phyloP scores from a whole-genome alignment of 2,797 vertebrate genomes.

The Myotis pilosus region DNA sequence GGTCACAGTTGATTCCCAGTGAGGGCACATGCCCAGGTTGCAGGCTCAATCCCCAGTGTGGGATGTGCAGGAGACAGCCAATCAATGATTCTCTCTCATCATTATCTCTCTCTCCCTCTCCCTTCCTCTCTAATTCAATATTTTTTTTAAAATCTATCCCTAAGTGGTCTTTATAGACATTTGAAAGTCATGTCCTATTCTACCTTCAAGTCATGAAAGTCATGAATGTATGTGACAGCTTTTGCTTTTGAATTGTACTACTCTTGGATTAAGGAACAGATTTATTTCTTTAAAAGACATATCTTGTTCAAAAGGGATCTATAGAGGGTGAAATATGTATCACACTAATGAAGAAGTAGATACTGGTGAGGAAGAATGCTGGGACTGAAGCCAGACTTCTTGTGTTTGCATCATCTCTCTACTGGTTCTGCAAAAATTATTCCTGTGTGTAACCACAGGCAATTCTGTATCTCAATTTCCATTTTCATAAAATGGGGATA shows the following conservation, averaged over 20 bases:
- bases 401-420: background rate
- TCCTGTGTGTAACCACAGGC: background rate
- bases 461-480: background rate
- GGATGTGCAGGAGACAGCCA: no score
- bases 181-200: background rate
- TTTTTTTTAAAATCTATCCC: background rate
- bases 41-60: no score
- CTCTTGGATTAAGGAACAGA: background rate
- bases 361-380: background rate
- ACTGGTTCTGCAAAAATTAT: background rate
- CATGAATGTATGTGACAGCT: background rate
- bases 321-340: background rate
- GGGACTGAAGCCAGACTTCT: background rate
- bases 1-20: no score
- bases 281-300: background rate
- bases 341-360: background rate
- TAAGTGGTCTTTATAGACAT: background rate
- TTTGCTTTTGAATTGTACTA: background rate
- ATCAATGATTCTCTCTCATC: no score
- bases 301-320: background rate
- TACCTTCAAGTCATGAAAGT: background rate
- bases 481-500: background rate
- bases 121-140: no score
- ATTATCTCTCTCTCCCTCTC: no score
- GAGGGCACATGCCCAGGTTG: no score